Base-by-base conservation (phyloP, 37 sponge, comb jelly and placozoan species). In the Lycopodina hypogea region DNA sequence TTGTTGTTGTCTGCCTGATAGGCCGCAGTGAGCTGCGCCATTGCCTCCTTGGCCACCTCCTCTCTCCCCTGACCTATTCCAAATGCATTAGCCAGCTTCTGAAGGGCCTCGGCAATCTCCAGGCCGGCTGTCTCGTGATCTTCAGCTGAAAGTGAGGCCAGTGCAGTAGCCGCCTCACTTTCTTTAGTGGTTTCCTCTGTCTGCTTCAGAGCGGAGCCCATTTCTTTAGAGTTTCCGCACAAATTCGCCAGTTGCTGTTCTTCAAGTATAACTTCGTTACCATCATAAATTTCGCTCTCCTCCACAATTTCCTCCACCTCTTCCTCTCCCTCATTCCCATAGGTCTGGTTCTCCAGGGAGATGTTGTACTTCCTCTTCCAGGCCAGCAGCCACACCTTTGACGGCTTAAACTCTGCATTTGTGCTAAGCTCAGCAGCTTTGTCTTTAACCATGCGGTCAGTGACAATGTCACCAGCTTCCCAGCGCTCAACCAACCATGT, bases 401-500 rank as follows among this genome's bases (percentile, higher is more conserved):
- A 70, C 23, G 92, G 58, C 24, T 80, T 75, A 72, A 91, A 91
- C 40, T 78, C 78, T 18, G 84, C 65, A 34, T 75, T 70, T 2
- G 88, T 68, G 42, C 81, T 86, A 52, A 91, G 48, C 68, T 91
- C 92, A 59, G 75, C 21, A 12, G 92, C 92, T 56, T 71, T 83
- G 30, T 87, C 92, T 42, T 80, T 78, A 66, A 91, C 64, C 75
- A 83, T 68, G 0, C 62, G 56, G 36, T 87, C 80, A 36, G 56
- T 83, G 37, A 87, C 81, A 23, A 80, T 84, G n/a, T 84, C 84
- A 8, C 84, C 88, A 26, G 80, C 76, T 36, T 91, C 81, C 76
- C 88, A 87, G 9, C 83, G 56, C 61, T 87, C 83, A 35, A 91
- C 84, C 35, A 91, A 55, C 92, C 92, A 91, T 28, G 86, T 79